Percentiles rank a stretch among this genome's conserved stretches.
phyloP scores from a whole-genome alignment of 2,888 invertebrate species.

The Dicyrtomina minuta region DNA sequence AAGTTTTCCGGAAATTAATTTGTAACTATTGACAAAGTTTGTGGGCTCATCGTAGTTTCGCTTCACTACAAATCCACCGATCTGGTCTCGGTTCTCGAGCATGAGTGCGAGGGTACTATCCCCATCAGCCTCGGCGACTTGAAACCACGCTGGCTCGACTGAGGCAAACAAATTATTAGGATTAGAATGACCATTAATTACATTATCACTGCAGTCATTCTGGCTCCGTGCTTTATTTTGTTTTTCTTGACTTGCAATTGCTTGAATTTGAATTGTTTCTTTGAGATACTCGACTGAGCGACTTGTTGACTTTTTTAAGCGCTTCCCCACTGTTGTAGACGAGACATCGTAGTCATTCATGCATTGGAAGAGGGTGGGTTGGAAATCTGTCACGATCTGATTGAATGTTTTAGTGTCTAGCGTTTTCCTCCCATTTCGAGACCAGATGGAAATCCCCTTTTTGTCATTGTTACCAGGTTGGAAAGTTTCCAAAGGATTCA shows the following conservation, averaged over 20 bases:
- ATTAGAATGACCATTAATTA: background rate
- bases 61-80: constrained; percentile 76
- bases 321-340: constrained; percentile 35
- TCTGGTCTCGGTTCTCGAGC: constrained; percentile 57
- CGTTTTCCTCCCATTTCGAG: constrained; percentile 71
- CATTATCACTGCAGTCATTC: background rate
- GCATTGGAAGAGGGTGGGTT: constrained; percentile 41
- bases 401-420: constrained; percentile 61
- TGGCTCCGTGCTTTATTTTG: background rate
- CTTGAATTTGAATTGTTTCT: background rate
- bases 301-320: constrained; percentile 41
- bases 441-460: constrained; percentile 73
- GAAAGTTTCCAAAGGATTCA: constrained; percentile 69
- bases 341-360: constrained; percentile 49
- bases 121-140: constrained; percentile 66
- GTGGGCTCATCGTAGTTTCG: constrained; percentile 60
- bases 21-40: background rate
- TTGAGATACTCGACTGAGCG: constrained; percentile 40
- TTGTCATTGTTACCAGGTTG: constrained; percentile 73
- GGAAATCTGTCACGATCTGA: constrained; percentile 31
- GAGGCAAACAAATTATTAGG: constrained; percentile 33
- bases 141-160: constrained; percentile 72
- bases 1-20: constrained; percentile 57
- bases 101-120: constrained; percentile 64
- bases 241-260: background rate